Conservation (phyloP, 2,888 invertebrate genomes). For the Gari tellinella region DNA sequence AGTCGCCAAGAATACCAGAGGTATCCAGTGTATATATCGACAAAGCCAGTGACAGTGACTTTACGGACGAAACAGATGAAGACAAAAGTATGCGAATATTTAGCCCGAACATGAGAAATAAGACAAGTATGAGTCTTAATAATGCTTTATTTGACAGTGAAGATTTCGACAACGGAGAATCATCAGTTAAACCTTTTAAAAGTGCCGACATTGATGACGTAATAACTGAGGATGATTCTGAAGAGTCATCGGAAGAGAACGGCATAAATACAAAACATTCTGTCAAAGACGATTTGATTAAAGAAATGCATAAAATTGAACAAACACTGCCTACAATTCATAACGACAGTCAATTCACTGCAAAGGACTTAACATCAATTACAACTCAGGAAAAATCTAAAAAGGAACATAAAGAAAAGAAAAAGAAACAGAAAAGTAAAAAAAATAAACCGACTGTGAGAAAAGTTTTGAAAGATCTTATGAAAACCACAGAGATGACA, state of each 20-base stretch:
- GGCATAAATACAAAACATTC: background rate
- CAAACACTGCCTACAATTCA: slow-evolving; percentile 30
- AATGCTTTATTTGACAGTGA: no score
- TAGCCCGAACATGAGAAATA: background rate
- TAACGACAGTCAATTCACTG: slow-evolving; percentile 6
- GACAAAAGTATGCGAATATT: background rate
- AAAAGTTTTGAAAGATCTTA: slow-evolving; percentile 50
- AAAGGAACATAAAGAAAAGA: slow-evolving; percentile 15
- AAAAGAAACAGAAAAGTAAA: slow-evolving; percentile 14
- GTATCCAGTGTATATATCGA: slow-evolving; percentile 28
- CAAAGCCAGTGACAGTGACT: slow-evolving; percentile 7
- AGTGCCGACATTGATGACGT: background rate
- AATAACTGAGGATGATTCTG: slow-evolving; percentile 10
- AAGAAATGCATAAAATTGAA: slow-evolving; percentile 47
- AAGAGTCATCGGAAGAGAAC: background rate
- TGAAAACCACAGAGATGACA: slow-evolving; percentile 40
- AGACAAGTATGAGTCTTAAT: no score
- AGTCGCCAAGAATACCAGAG: slow-evolving; percentile 32
- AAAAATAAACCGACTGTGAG: slow-evolving; percentile 33
- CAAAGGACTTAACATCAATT: slow-evolving; percentile 13
- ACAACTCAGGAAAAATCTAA: slow-evolving; percentile 4
- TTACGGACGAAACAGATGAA: background rate
- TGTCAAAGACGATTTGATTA: slow-evolving; percentile 27
- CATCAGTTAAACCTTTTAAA: background rate
- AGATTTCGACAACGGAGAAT: no score